Evolutionary conservation across 2,797 vertebrate genomes (phyloP).

Genomic region (Psittacula echo): DNA sequence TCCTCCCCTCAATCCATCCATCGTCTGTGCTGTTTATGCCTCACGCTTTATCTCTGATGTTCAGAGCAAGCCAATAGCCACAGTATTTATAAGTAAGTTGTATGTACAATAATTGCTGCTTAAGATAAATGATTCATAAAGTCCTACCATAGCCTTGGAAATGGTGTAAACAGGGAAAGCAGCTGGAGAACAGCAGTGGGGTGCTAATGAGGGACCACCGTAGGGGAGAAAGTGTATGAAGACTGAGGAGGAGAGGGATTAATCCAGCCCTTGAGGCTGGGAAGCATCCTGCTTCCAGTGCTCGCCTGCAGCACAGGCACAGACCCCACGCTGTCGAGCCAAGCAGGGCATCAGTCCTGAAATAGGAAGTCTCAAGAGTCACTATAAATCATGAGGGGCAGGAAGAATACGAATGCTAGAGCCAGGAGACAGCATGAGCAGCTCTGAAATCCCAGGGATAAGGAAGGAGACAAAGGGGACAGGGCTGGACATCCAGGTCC

Average conservation of each 20-base stretch:
- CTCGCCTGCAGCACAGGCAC: not conserved
- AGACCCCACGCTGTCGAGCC: not conserved
- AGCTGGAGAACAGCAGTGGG: slow-evolving; percentile 48
- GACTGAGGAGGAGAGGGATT: not conserved
- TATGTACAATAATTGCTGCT: slow-evolving; percentile 48
- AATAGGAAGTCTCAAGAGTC: not conserved
- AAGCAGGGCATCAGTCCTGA: not conserved
- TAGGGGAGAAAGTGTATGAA: not conserved
- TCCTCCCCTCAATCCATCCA: not conserved
- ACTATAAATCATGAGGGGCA: accelerated
- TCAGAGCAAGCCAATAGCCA: slow-evolving; percentile 5
- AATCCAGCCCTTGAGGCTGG: not conserved
- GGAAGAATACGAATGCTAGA: not conserved
- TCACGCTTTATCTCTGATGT: not conserved
- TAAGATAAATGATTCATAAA: slow-evolving; percentile 67
- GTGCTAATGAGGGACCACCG: slow-evolving; percentile 50
- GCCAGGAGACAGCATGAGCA: not conserved
- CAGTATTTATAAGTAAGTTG: slow-evolving; percentile 7
- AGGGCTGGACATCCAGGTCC: not conserved
- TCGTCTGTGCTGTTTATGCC: not conserved
- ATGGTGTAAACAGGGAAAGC: slow-evolving; percentile 24
- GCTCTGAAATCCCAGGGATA: not conserved
- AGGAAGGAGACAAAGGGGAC: not conserved
- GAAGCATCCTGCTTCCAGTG: not conserved
- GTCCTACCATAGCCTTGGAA: not conserved